phyloP scores from a whole-genome alignment of 2,113 vertebrate genomes.

The Platichthys flesus region DNA sequence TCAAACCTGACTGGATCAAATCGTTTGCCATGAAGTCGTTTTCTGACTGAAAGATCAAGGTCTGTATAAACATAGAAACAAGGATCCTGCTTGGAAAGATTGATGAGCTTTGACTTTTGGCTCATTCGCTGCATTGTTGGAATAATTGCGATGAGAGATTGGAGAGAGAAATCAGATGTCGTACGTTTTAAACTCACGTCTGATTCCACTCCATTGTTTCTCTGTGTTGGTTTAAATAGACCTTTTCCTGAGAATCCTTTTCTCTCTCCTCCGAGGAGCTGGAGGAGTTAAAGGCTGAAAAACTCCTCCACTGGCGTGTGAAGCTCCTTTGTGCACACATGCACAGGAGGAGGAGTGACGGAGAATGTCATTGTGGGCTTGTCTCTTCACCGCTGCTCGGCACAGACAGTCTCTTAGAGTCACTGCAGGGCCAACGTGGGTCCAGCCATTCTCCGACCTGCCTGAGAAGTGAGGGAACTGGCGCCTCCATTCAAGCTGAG shows the following conservation, averaged over 20 bases:
- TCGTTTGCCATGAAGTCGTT: neutral
- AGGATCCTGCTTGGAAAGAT: no score
- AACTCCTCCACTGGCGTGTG: slow-evolving; percentile 59
- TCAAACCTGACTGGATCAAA: neutral
- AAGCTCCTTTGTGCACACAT: slow-evolving; percentile 63
- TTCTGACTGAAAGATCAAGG: no score
- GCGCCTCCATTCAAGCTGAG: neutral
- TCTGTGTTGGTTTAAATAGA: neutral
- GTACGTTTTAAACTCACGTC: neutral
- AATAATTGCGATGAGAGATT: neutral
- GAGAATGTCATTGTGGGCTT: slow-evolving; percentile 67
- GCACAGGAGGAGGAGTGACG: slow-evolving; percentile 61
- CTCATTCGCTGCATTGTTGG: neutral
- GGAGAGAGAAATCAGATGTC: neutral
- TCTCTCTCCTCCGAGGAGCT: slow-evolving; percentile 35
- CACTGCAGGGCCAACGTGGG: neutral
- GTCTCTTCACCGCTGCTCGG: slow-evolving; percentile 44
- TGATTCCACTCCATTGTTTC: neutral
- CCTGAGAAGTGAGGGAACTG: neutral
- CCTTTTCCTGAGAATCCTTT: neutral
- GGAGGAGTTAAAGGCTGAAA: slow-evolving; percentile 64
- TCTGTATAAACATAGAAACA: no score
- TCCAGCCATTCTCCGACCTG: slow-evolving; percentile 18
- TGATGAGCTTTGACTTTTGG: neutral
- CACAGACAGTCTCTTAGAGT: slow-evolving; percentile 28